Evolutionary conservation across 2,888 invertebrate species (phyloP).

Genomic region (Drosophila stalkeri): DNA sequence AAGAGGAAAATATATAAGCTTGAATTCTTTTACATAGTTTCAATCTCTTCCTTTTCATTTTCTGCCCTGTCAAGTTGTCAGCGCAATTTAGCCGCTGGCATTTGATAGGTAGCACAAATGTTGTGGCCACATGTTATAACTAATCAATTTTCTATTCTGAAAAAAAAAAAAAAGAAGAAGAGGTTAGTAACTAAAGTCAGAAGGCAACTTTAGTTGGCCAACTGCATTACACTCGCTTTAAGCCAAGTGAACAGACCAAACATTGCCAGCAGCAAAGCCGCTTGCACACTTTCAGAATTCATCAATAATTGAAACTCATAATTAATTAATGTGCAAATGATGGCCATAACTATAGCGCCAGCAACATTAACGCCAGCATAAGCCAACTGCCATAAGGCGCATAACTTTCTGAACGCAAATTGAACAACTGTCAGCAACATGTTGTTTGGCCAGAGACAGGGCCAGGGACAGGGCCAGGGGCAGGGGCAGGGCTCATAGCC

Average conservation of each 20-base stretch:
- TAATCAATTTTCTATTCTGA: slow-evolving; percentile 16
- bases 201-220: neutral
- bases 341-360: slow-evolving; percentile 49
- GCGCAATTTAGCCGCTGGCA: slow-evolving; percentile 42
- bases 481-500: too few species aligned
- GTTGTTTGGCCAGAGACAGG: slow-evolving; percentile 51
- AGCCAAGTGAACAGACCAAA: neutral
- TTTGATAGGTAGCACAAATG: slow-evolving; percentile 29
- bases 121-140: slow-evolving; percentile 34
- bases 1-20: slow-evolving; percentile 13
- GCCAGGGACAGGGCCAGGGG: too few species aligned
- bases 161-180: neutral
- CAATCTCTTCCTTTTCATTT: slow-evolving; percentile 28
- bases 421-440: slow-evolving; percentile 76
- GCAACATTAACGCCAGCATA: slow-evolving; percentile 30
- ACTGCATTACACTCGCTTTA: neutral
- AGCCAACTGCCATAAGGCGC: slow-evolving; percentile 34
- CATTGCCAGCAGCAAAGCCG: slow-evolving; percentile 19
- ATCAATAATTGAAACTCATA: slow-evolving; percentile 67
- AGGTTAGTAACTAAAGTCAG: neutral
- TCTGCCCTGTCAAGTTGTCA: slow-evolving; percentile 51
- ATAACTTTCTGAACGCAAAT: slow-evolving; percentile 52
- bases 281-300: slow-evolving; percentile 57
- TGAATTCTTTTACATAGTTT: slow-evolving; percentile 35
- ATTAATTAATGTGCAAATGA: slow-evolving; percentile 74